phyloP scores from a whole-genome alignment of 1,140 invertebrate genomes.

The Anastatus disparis region DNA sequence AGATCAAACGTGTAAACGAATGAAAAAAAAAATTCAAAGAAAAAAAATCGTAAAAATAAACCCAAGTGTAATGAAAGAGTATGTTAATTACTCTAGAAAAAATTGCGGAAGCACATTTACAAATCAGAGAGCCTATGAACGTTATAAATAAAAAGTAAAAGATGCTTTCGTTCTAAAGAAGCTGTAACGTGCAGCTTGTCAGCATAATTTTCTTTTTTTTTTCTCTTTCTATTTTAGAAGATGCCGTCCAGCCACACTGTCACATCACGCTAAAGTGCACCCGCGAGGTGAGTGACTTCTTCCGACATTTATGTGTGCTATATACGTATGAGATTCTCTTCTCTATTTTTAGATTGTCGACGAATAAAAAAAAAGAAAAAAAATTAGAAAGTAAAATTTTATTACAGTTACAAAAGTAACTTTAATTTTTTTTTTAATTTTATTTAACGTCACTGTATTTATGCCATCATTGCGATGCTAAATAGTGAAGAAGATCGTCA shows the following conservation, averaged over 20 bases:
- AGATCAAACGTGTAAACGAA: too few relatives aligned
- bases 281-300: conserved; percentile 79
- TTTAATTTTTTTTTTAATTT: too few relatives aligned
- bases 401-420: too few relatives aligned
- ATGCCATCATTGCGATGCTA: too few relatives aligned
- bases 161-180: not conserved
- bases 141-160: not conserved
- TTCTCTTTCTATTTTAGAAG: conserved; percentile 65
- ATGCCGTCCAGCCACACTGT: conserved; percentile 84
- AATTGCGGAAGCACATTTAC: conserved; percentile 29
- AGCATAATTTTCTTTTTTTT: conserved; percentile 36
- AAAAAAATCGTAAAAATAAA: too few relatives aligned
- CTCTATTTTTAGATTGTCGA: conserved; percentile 32
- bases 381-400: too few relatives aligned
- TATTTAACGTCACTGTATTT: too few relatives aligned
- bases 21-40: too few relatives aligned
- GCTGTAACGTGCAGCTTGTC: not conserved
- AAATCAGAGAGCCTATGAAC: not conserved
- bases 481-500: too few relatives aligned
- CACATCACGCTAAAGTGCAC: conserved; percentile 92
- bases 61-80: not conserved
- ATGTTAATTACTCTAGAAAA: not conserved
- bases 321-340: not conserved
- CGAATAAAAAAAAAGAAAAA: conserved; percentile 19
- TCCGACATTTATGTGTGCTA: conserved; percentile 33